Evolutionary conservation across 1,140 invertebrate species (phyloP).

Genomic region (Eulimnadia texana): DNA sequence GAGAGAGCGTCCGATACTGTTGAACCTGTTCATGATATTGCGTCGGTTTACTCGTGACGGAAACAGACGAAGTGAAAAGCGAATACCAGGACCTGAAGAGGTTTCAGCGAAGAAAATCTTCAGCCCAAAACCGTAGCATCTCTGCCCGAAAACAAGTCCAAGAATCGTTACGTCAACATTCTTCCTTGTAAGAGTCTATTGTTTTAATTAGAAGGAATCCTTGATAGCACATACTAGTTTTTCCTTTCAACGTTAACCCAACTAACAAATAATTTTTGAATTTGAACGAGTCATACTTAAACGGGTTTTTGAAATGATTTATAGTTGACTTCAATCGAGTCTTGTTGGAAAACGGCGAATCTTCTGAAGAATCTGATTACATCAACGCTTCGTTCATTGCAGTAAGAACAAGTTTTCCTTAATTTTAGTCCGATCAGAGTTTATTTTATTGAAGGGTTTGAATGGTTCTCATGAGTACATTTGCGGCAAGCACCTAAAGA

Average conservation of each 20-base stretch:
- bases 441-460: constrained; percentile 39
- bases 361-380: constrained; percentile 48
- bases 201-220: too few relatives aligned
- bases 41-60: background rate
- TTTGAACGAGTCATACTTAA: too few relatives aligned
- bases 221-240: too few relatives aligned
- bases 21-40: background rate
- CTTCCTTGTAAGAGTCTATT: background rate
- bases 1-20: background rate
- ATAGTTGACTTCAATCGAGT: background rate
- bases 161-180: background rate
- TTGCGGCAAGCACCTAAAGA: constrained; percentile 33
- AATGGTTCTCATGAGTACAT: constrained; percentile 29
- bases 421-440: background rate
- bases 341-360: constrained; percentile 12
- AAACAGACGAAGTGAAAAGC: background rate
- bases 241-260: too few relatives aligned
- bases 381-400: constrained; percentile 71
- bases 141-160: background rate
- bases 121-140: background rate
- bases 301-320: too few relatives aligned
- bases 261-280: too few relatives aligned
- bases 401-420: constrained; percentile 31
- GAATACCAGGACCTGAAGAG: background rate
- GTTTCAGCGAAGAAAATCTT: background rate